These are phyloP conservation scores for Harpalus rubripes DNA, from an alignment of 2,888 invertebrate species.

Conservation along the genomic window DNA sequence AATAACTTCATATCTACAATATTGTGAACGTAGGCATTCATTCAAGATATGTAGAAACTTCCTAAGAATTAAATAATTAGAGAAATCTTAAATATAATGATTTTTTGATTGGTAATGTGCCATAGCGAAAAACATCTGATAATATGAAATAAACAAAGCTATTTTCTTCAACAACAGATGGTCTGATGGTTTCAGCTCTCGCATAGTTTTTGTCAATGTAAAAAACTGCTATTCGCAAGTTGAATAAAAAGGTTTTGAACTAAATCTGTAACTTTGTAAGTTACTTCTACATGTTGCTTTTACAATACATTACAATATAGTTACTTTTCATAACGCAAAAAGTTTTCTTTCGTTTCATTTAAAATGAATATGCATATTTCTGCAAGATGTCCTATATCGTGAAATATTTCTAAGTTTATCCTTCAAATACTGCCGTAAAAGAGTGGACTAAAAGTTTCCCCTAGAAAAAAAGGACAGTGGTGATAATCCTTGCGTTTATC, in stretches of 20 bases:
- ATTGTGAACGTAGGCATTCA: not conserved
- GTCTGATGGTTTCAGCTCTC: not conserved
- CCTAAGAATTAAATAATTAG: too few relatives aligned
- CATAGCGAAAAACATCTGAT: not conserved
- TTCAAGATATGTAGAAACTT: not conserved
- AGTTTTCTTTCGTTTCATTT: too few relatives aligned
- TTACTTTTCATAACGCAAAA: too few relatives aligned
- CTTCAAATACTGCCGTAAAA: too few relatives aligned
- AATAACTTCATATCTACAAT: not conserved
- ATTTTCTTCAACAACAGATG: not conserved
- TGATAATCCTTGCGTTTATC: too few relatives aligned
- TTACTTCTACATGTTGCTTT: not conserved
- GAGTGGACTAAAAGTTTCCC: too few relatives aligned
- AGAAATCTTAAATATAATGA: not conserved
- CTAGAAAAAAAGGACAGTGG: too few relatives aligned
- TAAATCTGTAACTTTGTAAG: not conserved
- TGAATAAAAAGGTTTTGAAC: not conserved
- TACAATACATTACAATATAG: not conserved
- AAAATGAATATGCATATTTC: too few relatives aligned
- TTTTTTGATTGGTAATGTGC: not conserved
- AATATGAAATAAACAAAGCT: not conserved
- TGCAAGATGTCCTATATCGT: too few relatives aligned
- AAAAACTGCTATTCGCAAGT: not conserved
- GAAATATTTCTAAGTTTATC: too few relatives aligned
- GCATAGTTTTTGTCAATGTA: not conserved